These are phyloP conservation scores for Embidobia sp. DNA, from an alignment of 2,888 invertebrate species.

Conservation along the genomic window DNA sequence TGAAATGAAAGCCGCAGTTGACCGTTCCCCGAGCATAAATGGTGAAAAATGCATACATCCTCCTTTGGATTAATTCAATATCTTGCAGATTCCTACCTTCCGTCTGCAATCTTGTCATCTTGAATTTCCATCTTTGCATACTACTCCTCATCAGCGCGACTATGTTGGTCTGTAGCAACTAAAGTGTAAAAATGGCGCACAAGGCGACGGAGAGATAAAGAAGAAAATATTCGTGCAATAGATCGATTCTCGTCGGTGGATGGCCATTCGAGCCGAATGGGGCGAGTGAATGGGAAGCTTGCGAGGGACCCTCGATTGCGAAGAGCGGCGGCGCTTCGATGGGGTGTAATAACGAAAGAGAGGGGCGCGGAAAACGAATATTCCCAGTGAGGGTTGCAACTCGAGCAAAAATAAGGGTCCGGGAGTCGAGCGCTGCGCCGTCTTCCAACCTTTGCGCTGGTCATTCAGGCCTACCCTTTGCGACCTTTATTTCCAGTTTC, in stretches of 20 bases:
- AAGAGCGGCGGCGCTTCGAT: conserved; percentile 15
- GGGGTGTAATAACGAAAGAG: conserved; percentile 43
- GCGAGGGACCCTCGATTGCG: conserved; percentile 41
- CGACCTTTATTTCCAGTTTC: conserved; percentile 20
- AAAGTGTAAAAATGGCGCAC: conserved; percentile 51
- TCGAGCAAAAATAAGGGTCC: conserved; percentile 43
- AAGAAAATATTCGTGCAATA: conserved; percentile 43
- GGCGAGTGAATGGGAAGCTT: conserved; percentile 43
- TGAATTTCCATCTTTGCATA: conserved; percentile 25
- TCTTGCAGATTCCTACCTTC: too few species aligned
- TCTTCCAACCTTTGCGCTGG: conserved; percentile 25
- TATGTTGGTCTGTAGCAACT: conserved; percentile 46
- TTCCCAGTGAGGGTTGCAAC: conserved; percentile 44
- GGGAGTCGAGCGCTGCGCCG: conserved; percentile 13
- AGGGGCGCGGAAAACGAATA: conserved; percentile 37
- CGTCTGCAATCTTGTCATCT: conserved; percentile 28
- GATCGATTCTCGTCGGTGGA: conserved; percentile 46
- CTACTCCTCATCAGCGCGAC: background rate
- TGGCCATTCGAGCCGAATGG: conserved; percentile 15
- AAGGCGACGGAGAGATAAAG: conserved; percentile 31
- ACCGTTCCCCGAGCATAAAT: too few species aligned
- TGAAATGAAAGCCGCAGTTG: too few species aligned
- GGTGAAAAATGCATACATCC: too few species aligned
- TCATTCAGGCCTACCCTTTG: conserved; percentile 43
- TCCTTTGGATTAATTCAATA: too few species aligned